phyloP scores from a whole-genome alignment of 1,140 invertebrate species.

The Leptopilina clavipes region DNA sequence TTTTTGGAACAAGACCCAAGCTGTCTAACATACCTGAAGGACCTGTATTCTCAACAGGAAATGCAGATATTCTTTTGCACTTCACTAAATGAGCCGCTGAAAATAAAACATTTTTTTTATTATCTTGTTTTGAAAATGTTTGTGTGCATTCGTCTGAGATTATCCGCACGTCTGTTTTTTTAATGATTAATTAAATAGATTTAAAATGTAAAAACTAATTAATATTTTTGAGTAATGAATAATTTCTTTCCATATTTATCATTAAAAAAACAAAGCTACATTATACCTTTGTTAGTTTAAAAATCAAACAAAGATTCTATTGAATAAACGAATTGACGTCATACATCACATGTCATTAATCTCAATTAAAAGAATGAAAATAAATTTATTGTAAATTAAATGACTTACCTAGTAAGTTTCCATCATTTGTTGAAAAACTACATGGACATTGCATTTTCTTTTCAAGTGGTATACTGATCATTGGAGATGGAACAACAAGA shows the following conservation, averaged over 20 bases:
- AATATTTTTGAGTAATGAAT: too few relatives aligned
- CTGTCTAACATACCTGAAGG: conserved; percentile 72
- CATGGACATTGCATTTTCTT: conserved; percentile 83
- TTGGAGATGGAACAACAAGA: conserved; percentile 73
- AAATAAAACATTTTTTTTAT: conserved; percentile 42
- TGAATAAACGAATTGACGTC: neutral
- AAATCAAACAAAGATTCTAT: conserved; percentile 27
- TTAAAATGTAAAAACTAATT: too few relatives aligned
- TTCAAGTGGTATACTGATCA: conserved; percentile 74
- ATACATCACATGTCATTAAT: too few relatives aligned
- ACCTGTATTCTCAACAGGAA: conserved; percentile 59
- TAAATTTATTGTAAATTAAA: conserved; percentile 34
- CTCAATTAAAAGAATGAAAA: neutral
- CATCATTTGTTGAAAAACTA: conserved; percentile 81
- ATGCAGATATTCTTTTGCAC: conserved; percentile 66
- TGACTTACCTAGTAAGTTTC: conserved; percentile 72
- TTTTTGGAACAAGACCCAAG: conserved; percentile 70
- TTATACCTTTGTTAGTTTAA: neutral
- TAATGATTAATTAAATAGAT: neutral
- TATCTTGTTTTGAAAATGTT: neutral
- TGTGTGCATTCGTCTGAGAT: neutral
- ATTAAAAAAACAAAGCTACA: too few relatives aligned
- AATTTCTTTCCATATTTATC: too few relatives aligned
- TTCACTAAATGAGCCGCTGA: conserved; percentile 70
- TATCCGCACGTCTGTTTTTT: neutral